Conservation (phyloP, 2,797 vertebrate genomes). For the Eospalax fontanierii region DNA sequence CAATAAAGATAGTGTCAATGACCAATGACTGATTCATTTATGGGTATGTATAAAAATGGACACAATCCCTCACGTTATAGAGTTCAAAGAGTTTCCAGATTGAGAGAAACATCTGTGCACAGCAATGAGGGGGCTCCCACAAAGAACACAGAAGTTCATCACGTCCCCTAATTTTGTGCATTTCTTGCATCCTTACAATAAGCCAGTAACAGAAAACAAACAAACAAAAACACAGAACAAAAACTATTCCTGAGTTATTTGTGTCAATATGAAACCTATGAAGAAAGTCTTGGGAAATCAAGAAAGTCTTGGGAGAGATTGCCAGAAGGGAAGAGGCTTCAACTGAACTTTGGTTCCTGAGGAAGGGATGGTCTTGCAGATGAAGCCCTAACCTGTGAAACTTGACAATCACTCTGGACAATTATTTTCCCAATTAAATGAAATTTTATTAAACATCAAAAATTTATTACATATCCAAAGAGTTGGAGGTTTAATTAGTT, state of each 20-base stretch:
- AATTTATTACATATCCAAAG: neutral
- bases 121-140: fast-evolving
- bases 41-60: no score
- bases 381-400: neutral
- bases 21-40: neutral
- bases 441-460: neutral
- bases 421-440: neutral
- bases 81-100: neutral
- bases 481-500: neutral
- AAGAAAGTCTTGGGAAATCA: neutral
- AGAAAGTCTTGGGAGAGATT: neutral
- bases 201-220: neutral
- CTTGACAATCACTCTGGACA: neutral
- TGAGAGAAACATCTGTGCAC: no score
- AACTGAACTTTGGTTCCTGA: neutral
- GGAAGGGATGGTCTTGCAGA: neutral
- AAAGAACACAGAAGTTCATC: neutral
- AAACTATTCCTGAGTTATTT: neutral
- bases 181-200: neutral
- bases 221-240: no score
- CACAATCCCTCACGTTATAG: neutral
- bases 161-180: fast-evolving
- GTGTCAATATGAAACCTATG: neutral
- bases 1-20: neutral
- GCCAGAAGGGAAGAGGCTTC: neutral